Evolutionary conservation across 2,113 vertebrate genomes (phyloP).

Genomic region (Arvicanthis niloticus): DNA sequence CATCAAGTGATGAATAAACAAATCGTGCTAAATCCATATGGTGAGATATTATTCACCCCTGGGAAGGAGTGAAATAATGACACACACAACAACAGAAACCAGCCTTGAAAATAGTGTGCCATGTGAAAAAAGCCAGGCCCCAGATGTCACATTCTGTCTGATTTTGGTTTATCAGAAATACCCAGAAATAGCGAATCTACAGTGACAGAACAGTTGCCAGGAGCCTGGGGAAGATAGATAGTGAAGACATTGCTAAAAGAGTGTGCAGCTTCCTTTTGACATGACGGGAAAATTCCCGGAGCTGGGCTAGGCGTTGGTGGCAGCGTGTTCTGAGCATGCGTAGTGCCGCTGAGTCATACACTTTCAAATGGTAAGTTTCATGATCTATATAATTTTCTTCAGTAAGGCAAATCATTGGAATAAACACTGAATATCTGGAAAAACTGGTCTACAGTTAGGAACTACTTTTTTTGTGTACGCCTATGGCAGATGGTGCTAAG

Average conservation of each 20-base stretch:
- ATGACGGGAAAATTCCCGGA: neutral
- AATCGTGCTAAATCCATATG: neutral
- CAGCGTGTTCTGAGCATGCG: neutral
- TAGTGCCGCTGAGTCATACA: neutral
- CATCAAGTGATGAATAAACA: constrained; percentile 3
- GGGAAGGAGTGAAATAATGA: neutral
- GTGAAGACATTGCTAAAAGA: neutral
- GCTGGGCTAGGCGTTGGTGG: neutral
- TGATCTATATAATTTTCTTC: neutral
- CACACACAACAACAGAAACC: neutral
- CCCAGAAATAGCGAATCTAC: neutral
- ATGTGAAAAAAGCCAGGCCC: neutral
- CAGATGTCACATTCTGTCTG: neutral
- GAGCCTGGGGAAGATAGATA: no score
- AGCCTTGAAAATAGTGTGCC: neutral
- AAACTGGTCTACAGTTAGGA: constrained; percentile 3
- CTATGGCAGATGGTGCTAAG: neutral
- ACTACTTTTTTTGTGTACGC: constrained; percentile 36
- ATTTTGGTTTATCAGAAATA: neutral
- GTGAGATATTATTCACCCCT: neutral
- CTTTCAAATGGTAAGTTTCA: constrained; percentile 22
- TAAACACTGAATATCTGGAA: neutral
- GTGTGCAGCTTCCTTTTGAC: neutral
- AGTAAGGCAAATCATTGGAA: neutral
- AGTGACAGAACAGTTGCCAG: neutral